Conservation (phyloP, 2,888 invertebrate species). For the Eucera pruinosa region DNA sequence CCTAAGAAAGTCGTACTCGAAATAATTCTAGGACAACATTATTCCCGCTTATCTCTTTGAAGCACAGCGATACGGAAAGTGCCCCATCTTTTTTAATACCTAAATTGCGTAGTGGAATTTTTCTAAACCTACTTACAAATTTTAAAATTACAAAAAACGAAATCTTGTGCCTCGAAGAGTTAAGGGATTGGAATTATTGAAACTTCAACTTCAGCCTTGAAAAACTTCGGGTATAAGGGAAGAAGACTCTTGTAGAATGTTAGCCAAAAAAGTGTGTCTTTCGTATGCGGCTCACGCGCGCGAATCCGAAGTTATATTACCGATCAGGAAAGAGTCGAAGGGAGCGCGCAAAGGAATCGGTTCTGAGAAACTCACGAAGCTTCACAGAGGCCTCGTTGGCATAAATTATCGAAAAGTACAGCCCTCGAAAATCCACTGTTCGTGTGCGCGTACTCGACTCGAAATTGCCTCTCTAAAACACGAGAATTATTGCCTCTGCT, state of each 20-base stretch:
- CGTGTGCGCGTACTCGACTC: conserved; percentile 56
- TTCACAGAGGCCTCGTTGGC: conserved; percentile 60
- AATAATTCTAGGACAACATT: too few relatives aligned
- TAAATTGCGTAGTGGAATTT: too few relatives aligned
- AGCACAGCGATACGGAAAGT: too few relatives aligned
- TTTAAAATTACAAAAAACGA: too few relatives aligned
- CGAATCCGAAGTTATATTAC: conserved; percentile 51
- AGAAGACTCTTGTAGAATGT: conserved; percentile 19
- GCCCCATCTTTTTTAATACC: too few relatives aligned
- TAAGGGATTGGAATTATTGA: conserved; percentile 1
- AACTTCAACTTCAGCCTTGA: neutral
- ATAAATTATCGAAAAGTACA: conserved; percentile 72
- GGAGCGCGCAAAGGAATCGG: conserved; percentile 32
- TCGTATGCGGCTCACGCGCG: conserved; percentile 36
- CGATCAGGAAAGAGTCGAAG: conserved; percentile 29
- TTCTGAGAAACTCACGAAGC: conserved; percentile 58
- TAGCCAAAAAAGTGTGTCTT: conserved; percentile 33
- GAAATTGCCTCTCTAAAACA: conserved; percentile 70
- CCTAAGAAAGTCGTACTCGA: too few relatives aligned
- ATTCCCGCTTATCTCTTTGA: too few relatives aligned
- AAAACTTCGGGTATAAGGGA: neutral
- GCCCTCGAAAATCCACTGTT: conserved; percentile 64
- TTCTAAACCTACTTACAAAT: too few relatives aligned
- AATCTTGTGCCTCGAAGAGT: too few relatives aligned
- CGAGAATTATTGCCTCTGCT: conserved; percentile 66